Evolutionary conservation across 2,797 vertebrate genomes (phyloP).

Genomic region (Tokudaia tokunoshimensis): DNA sequence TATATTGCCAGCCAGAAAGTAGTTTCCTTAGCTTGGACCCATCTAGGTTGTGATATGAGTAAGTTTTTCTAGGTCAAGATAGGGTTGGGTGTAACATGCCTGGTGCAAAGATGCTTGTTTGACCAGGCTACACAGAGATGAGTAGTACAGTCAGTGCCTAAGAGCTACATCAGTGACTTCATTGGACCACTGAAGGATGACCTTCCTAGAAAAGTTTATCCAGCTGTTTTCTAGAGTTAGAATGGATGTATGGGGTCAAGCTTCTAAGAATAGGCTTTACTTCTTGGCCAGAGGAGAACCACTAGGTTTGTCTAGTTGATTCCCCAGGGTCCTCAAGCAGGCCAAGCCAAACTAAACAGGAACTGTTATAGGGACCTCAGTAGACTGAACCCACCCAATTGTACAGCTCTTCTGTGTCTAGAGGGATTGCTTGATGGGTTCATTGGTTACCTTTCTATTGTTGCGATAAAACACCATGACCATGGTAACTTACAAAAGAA

Average conservation of each 20-base stretch:
- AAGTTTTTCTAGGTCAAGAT: background rate
- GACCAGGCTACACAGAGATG: background rate
- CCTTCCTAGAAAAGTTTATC: background rate
- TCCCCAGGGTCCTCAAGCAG: background rate
- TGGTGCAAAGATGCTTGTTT: background rate
- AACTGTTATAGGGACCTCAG: background rate
- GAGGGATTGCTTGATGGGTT: background rate
- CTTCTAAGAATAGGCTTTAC: background rate
- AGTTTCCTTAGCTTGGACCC: background rate
- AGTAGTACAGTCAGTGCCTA: background rate
- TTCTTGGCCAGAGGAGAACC: background rate
- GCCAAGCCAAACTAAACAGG: background rate
- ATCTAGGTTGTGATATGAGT: background rate
- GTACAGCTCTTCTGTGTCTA: background rate
- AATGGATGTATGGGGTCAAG: too few relatives aligned
- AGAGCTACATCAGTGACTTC: background rate
- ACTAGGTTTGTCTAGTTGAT: background rate
- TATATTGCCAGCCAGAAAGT: background rate
- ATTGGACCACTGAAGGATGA: background rate
- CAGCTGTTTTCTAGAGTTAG: background rate
- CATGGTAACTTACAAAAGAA: background rate
- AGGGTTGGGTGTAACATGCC: background rate
- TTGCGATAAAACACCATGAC: background rate
- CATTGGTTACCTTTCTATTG: background rate
- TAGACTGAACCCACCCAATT: background rate